Evolutionary conservation across 1,140 invertebrate species (phyloP).

Genomic region (Ceratosolen fusciceps): DNA sequence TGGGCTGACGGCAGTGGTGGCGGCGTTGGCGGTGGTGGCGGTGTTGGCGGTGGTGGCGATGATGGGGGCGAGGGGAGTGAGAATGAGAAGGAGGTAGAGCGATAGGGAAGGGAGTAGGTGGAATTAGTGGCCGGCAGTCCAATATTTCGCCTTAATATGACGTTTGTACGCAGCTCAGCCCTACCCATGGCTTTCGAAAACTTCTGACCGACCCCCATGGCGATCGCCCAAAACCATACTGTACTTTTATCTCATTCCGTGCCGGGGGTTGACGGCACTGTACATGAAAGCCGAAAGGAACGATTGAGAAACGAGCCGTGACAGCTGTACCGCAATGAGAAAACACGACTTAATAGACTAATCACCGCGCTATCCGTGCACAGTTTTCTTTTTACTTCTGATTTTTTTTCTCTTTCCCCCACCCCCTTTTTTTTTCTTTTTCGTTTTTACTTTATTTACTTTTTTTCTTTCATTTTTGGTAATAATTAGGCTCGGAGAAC

Average conservation of each 20-base stretch:
- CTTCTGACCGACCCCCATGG: not conserved
- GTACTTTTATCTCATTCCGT: not conserved
- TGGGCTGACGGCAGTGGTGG: no score
- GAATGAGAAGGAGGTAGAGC: not conserved
- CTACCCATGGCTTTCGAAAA: not conserved
- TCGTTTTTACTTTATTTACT: no score
- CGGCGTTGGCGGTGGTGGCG: no score
- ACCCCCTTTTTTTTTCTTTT: no score
- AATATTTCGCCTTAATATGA: constrained; percentile 65
- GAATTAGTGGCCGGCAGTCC: constrained; percentile 64
- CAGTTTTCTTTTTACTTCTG: no score
- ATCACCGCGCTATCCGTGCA: not conserved
- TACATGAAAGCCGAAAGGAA: constrained; percentile 22
- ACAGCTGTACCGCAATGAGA: constrained; percentile 10
- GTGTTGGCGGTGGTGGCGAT: no score
- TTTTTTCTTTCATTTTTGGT: no score
- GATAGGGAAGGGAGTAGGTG: constrained; percentile 10
- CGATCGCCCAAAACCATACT: not conserved
- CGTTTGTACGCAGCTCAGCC: not conserved
- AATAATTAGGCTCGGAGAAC: no score
- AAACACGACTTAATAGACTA: constrained; percentile 10
- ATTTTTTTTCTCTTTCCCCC: no score
- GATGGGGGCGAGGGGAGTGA: not conserved
- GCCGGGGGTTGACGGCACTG: not conserved
- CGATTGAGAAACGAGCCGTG: constrained; percentile 13